These are phyloP conservation scores for Apostichopus leukothele DNA, from an alignment of 53 echinoderm and acorn worm genomes.

Conservation along the genomic window DNA sequence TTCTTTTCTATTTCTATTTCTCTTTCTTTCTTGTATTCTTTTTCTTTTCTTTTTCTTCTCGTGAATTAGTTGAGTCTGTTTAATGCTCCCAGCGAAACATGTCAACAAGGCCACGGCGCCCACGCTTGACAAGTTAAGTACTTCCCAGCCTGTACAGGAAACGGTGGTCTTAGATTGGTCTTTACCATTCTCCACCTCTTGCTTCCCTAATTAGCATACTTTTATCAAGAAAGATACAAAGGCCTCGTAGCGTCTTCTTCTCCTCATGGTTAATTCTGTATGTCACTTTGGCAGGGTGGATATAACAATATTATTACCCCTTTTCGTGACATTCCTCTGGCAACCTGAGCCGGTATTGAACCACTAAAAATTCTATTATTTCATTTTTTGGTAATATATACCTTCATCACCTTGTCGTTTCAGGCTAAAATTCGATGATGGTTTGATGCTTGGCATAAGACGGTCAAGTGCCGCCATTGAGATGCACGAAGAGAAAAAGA, in stretches of 20 bases:
- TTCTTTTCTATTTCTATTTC: neutral
- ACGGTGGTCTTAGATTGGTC: neutral
- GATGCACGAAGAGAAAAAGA: neutral
- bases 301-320: neutral
- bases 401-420: constrained; percentile 10
- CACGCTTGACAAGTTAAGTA: constrained; percentile 3
- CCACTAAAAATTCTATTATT: neutral
- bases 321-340: neutral
- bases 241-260: neutral
- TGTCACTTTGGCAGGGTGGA: neutral
- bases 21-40: too few species aligned
- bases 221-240: neutral
- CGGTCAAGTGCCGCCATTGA: neutral
- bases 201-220: neutral
- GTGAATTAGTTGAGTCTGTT: too few species aligned
- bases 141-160: neutral
- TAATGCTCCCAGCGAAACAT: neutral
- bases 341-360: neutral
- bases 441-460: constrained; percentile 2
- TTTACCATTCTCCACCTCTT: neutral
- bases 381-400: neutral
- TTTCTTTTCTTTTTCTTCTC: too few species aligned
- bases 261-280: neutral
- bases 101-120: neutral
- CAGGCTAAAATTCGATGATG: neutral